Conservation (phyloP, 2,797 vertebrate genomes). For the Acipenser ruthenus region DNA sequence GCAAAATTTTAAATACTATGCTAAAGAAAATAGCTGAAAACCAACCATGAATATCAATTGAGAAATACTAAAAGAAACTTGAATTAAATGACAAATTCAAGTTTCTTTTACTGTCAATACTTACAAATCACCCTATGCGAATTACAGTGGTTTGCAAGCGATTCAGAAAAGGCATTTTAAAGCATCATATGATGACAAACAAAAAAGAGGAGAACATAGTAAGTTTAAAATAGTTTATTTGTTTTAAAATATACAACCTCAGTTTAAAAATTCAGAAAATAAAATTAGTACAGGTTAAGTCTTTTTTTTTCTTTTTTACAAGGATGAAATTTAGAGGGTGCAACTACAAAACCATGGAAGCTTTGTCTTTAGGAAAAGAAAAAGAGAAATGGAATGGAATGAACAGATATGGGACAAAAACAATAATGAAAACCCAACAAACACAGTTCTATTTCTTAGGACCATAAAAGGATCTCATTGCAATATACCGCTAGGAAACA, state of each 20-base stretch:
- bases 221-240: constrained; percentile 95
- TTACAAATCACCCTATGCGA: too few relatives aligned
- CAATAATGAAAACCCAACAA: constrained; percentile 1
- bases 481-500: too few relatives aligned
- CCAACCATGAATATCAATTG: too few relatives aligned
- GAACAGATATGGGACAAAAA: constrained; percentile 14
- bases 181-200: neutral
- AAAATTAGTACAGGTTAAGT: constrained; percentile 76
- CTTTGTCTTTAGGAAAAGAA: constrained; percentile 19
- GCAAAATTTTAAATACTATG: too few relatives aligned
- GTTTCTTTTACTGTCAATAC: neutral
- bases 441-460: neutral
- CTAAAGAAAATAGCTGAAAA: too few relatives aligned
- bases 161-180: neutral
- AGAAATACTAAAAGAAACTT: neutral
- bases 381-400: constrained; percentile 17
- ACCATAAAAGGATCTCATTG: constrained; percentile 24
- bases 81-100: neutral
- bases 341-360: constrained; percentile 26
- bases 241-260: constrained; percentile 89
- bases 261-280: constrained; percentile 86
- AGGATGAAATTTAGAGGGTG: constrained; percentile 30
- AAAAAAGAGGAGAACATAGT: constrained; percentile 12
- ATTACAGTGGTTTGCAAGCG: neutral
- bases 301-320: constrained; percentile 42